Conservation (phyloP, 1,140 invertebrate species). For the Drepana arcuata region DNA sequence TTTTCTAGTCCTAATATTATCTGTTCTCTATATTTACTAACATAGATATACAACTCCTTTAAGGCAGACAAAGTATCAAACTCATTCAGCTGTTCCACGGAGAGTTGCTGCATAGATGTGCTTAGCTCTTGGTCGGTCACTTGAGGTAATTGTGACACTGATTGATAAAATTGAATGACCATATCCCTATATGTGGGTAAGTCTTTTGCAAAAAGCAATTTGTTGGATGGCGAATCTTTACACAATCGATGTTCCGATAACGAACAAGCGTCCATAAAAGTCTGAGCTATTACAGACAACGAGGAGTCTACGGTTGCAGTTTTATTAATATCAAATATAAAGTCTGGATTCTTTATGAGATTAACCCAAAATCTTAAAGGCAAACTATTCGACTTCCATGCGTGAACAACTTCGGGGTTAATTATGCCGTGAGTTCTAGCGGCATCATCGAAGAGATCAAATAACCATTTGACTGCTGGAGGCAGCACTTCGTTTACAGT, state of each 20-base stretch:
- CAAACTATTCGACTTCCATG: constrained; percentile 97
- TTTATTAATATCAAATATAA: constrained; percentile 97
- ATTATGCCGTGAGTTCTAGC: constrained; percentile 87
- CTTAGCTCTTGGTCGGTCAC: constrained; percentile 95
- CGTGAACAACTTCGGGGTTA: constrained; percentile 90
- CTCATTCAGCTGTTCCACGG: constrained; percentile 87
- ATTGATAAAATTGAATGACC: constrained; percentile 90
- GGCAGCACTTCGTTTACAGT: constrained; percentile 92
- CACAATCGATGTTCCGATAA: constrained; percentile 90
- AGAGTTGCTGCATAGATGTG: constrained; percentile 92
- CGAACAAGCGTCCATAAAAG: constrained; percentile 96
- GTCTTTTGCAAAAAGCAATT: constrained; percentile 95
- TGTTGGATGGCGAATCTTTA: constrained; percentile 96
- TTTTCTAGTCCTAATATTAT: constrained; percentile 90
- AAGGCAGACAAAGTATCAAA: constrained; percentile 92
- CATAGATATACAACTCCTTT: constrained; percentile 95
- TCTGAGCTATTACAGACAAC: constrained; percentile 95
- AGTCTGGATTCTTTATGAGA: constrained; percentile 97
- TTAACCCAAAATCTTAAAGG: constrained; percentile 97
- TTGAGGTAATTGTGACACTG: constrained; percentile 87
- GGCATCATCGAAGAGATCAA: constrained; percentile 94
- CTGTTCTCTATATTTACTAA: constrained; percentile 93
- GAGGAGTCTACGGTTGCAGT: constrained; percentile 93
- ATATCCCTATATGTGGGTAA: constrained; percentile 91
- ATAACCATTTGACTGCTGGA: constrained; percentile 95